Conservation (phyloP, 2,888 invertebrate species). For the Germaria angustata region DNA sequence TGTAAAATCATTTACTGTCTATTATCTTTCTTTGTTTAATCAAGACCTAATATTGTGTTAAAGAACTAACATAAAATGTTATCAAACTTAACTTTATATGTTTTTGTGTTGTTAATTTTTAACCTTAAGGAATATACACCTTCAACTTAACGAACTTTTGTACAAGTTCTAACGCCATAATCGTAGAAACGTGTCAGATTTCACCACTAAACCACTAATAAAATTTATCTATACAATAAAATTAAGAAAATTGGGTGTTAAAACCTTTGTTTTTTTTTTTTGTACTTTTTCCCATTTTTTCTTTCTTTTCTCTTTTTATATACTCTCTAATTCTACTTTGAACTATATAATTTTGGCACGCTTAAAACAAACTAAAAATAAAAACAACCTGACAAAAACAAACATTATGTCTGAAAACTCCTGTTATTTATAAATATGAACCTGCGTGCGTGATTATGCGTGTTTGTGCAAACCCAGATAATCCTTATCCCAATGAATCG, state of each 20-base stretch:
- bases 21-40: too few species aligned
- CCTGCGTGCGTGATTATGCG: slow-evolving; percentile 11
- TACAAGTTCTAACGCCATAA: slow-evolving; percentile 15
- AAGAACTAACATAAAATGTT: background rate
- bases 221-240: slow-evolving; percentile 3
- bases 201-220: slow-evolving; percentile 48
- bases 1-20: too few species aligned
- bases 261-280: slow-evolving; percentile 60
- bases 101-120: background rate
- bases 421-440: background rate
- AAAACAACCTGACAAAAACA: slow-evolving; percentile 14
- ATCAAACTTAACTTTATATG: background rate
- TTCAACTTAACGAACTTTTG: background rate
- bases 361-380: slow-evolving; percentile 46
- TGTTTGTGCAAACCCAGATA: slow-evolving; percentile 44
- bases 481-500: slow-evolving; percentile 58
- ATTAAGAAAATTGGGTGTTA: slow-evolving; percentile 49
- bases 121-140: background rate
- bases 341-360: slow-evolving; percentile 58
- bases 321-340: slow-evolving; percentile 46
- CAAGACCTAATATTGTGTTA: background rate
- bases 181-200: slow-evolving; percentile 25
- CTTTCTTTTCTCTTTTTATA: slow-evolving; percentile 59
- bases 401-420: background rate
- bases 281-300: slow-evolving; percentile 57